phyloP scores from a whole-genome alignment of 2,888 invertebrate species.

The Nematopogon swammerdamellus region DNA sequence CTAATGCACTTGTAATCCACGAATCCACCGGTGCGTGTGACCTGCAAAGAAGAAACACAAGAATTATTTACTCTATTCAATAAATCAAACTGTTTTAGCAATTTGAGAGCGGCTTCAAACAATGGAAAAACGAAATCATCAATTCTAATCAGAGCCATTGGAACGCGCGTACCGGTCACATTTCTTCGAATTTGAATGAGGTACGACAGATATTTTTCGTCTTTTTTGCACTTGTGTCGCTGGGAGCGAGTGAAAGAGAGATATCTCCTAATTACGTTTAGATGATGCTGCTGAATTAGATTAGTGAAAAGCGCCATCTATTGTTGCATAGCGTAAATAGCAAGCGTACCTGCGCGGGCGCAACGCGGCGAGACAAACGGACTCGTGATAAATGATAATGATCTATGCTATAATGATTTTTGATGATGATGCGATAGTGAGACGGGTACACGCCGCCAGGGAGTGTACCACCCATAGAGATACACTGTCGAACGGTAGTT shows the following conservation, averaged over 20 bases:
- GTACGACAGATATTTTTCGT: neutral
- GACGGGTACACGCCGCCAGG: slow-evolving; percentile 9
- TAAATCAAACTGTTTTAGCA: slow-evolving; percentile 28
- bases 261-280: slow-evolving; percentile 35
- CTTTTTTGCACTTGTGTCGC: slow-evolving; percentile 4
- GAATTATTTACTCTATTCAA: slow-evolving; percentile 34
- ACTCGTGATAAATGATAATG: slow-evolving; percentile 42
- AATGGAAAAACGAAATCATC: slow-evolving; percentile 38
- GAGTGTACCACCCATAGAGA: slow-evolving; percentile 37
- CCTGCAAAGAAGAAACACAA: slow-evolving; percentile 22
- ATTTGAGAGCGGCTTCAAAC: slow-evolving; percentile 38
- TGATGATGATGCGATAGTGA: slow-evolving; percentile 26
- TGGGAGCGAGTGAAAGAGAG: slow-evolving; percentile 17
- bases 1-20: neutral
- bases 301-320: slow-evolving; percentile 44
- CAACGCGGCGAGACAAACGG: neutral
- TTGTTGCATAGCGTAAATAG: slow-evolving; percentile 52
- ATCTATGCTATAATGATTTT: slow-evolving; percentile 47
- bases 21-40: slow-evolving; percentile 14
- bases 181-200: neutral
- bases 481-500: slow-evolving; percentile 43
- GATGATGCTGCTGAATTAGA: slow-evolving; percentile 48
- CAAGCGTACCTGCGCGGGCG: slow-evolving; percentile 27
- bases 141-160: slow-evolving; percentile 42
- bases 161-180: neutral